phyloP scores from a whole-genome alignment of 2,888 invertebrate genomes.

The Gymnocheta viridis region DNA sequence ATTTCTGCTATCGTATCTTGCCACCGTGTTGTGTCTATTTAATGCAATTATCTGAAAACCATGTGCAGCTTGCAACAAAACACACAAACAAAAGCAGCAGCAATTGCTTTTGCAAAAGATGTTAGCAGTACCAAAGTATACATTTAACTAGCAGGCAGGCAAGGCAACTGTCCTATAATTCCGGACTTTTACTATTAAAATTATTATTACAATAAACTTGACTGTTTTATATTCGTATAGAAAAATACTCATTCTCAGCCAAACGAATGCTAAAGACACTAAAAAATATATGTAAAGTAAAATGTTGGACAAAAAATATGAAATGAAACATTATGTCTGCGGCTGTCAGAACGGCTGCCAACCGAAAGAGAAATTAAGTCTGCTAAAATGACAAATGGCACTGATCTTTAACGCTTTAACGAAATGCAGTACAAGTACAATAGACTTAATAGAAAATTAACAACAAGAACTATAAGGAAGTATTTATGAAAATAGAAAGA shows the following conservation, averaged over 20 bases:
- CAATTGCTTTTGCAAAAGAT: neutral
- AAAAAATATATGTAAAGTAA: slow-evolving; percentile 10
- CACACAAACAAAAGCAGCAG: neutral
- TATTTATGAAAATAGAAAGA: neutral
- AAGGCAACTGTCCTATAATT: slow-evolving; percentile 42
- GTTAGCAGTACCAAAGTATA: neutral
- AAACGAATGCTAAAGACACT: neutral
- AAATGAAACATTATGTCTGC: slow-evolving; percentile 67
- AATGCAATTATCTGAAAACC: slow-evolving; percentile 65
- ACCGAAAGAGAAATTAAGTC: slow-evolving; percentile 73
- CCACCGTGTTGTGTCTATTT: slow-evolving; percentile 25
- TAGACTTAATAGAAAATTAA: slow-evolving; percentile 28
- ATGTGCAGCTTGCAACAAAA: slow-evolving; percentile 3
- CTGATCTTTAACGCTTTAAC: slow-evolving; percentile 58
- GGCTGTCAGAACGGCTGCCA: slow-evolving; percentile 67
- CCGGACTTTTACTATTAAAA: slow-evolving; percentile 58
- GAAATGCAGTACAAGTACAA: neutral
- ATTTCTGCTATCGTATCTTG: neutral
- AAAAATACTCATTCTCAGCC: neutral
- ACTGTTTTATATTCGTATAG: slow-evolving; percentile 50
- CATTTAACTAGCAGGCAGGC: slow-evolving; percentile 20
- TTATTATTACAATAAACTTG: slow-evolving; percentile 63
- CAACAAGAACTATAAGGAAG: slow-evolving; percentile 25
- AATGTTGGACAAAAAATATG: neutral
- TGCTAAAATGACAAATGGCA: slow-evolving; percentile 69